These are phyloP conservation scores for Cydia amplana DNA, from an alignment of 1,140 invertebrate genomes.

Conservation along the genomic window DNA sequence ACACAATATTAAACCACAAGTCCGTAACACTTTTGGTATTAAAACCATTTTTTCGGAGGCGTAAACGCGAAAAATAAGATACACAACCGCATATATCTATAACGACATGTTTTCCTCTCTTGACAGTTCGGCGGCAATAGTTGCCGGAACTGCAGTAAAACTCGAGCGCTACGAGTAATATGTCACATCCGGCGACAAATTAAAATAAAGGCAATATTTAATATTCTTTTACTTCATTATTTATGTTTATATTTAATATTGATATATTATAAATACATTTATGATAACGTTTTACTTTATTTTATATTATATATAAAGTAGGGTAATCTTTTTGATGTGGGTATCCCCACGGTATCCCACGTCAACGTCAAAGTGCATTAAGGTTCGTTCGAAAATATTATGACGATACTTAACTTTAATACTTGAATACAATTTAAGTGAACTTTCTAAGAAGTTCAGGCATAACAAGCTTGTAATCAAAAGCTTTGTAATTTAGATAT, in stretches of 20 bases:
- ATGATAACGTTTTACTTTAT: too few species aligned
- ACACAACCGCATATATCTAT: conserved; percentile 43
- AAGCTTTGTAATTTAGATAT: too few species aligned
- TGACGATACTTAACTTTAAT: too few species aligned
- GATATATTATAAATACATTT: too few species aligned
- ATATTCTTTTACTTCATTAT: background rate
- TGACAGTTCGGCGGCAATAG: conserved; percentile 73
- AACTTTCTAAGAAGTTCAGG: background rate
- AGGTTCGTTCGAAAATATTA: too few species aligned
- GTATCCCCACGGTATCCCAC: too few species aligned
- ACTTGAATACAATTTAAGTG: background rate
- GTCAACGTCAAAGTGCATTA: conserved; percentile 26
- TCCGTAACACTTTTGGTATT: conserved; percentile 68
- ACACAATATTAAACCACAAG: conserved; percentile 73
- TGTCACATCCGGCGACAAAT: conserved; percentile 55
- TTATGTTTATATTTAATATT: background rate
- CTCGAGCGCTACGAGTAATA: conserved; percentile 41
- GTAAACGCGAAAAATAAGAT: conserved; percentile 50
- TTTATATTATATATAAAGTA: background rate
- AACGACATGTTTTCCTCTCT: conserved; percentile 63
- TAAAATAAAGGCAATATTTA: background rate
- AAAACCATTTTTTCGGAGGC: conserved; percentile 62
- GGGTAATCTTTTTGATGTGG: conserved; percentile 18
- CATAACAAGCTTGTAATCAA: too few species aligned
- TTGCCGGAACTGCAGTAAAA: conserved; percentile 69